Evolutionary conservation across 2,113 vertebrate species (phyloP).

Genomic region (Choloepus hoffmanni): DNA sequence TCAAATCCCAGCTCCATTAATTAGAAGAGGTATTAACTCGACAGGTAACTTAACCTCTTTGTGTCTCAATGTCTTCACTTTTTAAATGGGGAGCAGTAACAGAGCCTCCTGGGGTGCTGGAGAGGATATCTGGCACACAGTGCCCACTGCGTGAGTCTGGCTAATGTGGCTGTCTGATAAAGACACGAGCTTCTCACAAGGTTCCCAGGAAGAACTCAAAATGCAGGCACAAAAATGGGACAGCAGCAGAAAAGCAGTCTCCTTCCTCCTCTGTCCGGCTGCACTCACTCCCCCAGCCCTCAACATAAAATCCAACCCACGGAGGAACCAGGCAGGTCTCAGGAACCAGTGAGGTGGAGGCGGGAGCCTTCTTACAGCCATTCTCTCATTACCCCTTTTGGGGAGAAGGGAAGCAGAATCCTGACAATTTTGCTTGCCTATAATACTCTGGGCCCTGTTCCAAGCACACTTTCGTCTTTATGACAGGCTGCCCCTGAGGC

Average conservation of each 20-base stretch:
- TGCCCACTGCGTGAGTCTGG: fast-evolving
- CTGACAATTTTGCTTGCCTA: background rate
- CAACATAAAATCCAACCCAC: background rate
- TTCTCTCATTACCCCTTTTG: background rate
- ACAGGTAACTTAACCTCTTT: background rate
- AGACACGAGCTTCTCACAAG: background rate
- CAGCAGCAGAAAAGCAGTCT: background rate
- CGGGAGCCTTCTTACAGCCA: fast-evolving
- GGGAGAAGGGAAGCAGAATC: background rate
- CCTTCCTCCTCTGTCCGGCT: fast-evolving
- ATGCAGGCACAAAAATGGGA: fast-evolving
- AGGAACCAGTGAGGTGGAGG: background rate
- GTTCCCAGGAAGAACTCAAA: background rate
- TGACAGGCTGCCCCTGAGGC: fast-evolving
- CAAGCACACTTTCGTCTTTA: background rate
- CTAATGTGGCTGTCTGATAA: background rate
- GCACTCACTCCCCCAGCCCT: background rate
- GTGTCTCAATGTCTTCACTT: background rate
- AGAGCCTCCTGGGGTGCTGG: background rate
- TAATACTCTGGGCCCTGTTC: background rate
- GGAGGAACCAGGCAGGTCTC: background rate
- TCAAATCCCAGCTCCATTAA: background rate
- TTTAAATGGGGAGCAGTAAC: background rate
- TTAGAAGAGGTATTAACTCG: background rate
- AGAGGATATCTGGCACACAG: fast-evolving